A percentile compares a stretch with the other conserved stretches of the same genome.
These are phyloP conservation scores for Gracilinanus agilis DNA, from an alignment of 2,113 vertebrate species.

Conservation along the genomic window DNA sequence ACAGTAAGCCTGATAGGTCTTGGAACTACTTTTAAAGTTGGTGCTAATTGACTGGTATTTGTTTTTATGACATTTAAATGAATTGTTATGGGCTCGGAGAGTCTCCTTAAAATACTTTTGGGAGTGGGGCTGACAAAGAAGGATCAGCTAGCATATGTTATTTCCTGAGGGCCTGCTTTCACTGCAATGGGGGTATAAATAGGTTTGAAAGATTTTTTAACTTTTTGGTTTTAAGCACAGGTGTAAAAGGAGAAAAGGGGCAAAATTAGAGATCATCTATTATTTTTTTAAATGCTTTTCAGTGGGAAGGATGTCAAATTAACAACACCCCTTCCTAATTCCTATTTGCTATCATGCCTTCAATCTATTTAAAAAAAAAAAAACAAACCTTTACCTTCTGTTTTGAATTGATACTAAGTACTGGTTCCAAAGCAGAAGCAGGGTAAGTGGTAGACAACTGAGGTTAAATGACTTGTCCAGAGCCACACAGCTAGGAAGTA, in stretches of 20 bases:
- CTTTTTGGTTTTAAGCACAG: not conserved
- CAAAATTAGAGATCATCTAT: not conserved
- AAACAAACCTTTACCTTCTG: no score
- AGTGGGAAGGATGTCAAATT: not conserved
- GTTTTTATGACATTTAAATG: not conserved
- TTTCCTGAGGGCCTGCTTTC: not conserved
- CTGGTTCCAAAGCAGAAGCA: no score
- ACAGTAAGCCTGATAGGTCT: not conserved
- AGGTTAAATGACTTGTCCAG: no score
- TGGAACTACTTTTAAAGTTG: not conserved
- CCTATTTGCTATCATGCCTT: not conserved
- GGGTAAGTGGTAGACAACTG: no score
- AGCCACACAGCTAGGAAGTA: no score
- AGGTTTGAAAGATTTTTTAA: not conserved
- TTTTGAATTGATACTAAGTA: no score
- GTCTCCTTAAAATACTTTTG: not conserved
- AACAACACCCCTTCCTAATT: not conserved
- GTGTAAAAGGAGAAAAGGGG: not conserved
- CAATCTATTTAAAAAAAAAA: not conserved
- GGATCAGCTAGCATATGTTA: not conserved
- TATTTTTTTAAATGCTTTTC: not conserved
- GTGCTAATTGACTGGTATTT: not conserved
- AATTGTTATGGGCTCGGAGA: not conserved
- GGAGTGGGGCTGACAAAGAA: not conserved
- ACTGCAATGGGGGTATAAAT: not conserved